phyloP scores from a whole-genome alignment of 2,888 invertebrate species.

The Lathronympha strigana region DNA sequence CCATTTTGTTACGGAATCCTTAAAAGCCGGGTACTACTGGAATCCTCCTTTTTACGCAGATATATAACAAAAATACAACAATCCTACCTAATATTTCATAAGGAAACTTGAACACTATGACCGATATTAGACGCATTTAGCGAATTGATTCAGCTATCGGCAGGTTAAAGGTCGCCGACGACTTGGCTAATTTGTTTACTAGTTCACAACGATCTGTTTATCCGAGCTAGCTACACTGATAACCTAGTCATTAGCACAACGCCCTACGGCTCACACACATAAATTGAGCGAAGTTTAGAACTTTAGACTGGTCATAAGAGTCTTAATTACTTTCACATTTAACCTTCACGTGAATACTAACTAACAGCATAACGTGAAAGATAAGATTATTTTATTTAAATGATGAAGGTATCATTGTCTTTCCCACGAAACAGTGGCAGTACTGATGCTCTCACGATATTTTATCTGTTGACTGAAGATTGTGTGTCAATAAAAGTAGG shows the following conservation, averaged over 20 bases:
- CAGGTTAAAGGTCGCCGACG: conserved; percentile 27
- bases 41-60: too few species aligned
- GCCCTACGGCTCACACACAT: background rate
- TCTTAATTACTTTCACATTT: background rate
- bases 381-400: background rate
- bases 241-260: conserved; percentile 22
- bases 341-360: background rate
- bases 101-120: background rate
- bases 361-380: background rate
- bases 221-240: conserved; percentile 16
- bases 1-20: too few species aligned
- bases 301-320: too few species aligned
- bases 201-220: conserved; percentile 34
- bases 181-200: conserved; percentile 48
- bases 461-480: conserved; percentile 14
- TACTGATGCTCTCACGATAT: background rate
- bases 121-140: background rate
- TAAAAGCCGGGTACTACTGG: too few species aligned
- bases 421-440: background rate
- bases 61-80: too few species aligned
- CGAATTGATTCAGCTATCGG: conserved; percentile 21
- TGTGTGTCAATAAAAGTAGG: conserved; percentile 44
- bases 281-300: conserved; percentile 1
- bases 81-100: background rate
- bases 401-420: background rate